Evolutionary conservation across 2,888 invertebrate genomes (phyloP).

Genomic region (Drosophila austrosaltans): DNA sequence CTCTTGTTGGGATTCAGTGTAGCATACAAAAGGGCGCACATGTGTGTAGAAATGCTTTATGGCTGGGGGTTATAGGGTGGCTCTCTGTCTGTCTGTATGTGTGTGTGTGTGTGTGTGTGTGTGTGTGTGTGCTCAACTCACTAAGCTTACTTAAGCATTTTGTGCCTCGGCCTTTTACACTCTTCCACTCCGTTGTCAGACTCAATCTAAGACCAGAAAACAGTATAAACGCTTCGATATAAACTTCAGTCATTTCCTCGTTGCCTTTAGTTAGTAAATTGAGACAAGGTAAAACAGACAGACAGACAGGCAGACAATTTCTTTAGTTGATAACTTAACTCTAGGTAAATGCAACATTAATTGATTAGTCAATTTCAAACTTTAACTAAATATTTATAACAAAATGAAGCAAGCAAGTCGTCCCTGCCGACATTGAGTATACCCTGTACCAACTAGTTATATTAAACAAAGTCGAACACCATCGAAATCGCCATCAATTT

Average conservation of each 20-base stretch:
- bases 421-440: too few relatives aligned
- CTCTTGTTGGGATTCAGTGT: constrained; percentile 35
- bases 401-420: too few relatives aligned
- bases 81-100: not conserved
- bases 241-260: constrained; percentile 29
- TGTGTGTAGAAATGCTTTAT: constrained; percentile 62
- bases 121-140: constrained; percentile 41
- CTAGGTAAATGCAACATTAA: not conserved
- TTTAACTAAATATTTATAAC: too few relatives aligned
- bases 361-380: not conserved
- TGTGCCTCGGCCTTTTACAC: constrained; percentile 37
- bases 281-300: not conserved
- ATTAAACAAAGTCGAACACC: too few relatives aligned
- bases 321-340: not conserved
- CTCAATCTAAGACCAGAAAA: constrained; percentile 52
- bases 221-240: constrained; percentile 44
- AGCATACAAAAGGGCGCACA: constrained; percentile 58
- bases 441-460: too few relatives aligned
- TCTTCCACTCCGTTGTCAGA: constrained; percentile 53
- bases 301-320: not conserved
- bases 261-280: not conserved
- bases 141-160: constrained; percentile 75
- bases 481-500: too few relatives aligned
- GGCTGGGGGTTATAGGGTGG: constrained; percentile 3
- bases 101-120: not conserved